Evolutionary conservation across 2,113 vertebrate genomes (phyloP).

Genomic region (Nanger granti): DNA sequence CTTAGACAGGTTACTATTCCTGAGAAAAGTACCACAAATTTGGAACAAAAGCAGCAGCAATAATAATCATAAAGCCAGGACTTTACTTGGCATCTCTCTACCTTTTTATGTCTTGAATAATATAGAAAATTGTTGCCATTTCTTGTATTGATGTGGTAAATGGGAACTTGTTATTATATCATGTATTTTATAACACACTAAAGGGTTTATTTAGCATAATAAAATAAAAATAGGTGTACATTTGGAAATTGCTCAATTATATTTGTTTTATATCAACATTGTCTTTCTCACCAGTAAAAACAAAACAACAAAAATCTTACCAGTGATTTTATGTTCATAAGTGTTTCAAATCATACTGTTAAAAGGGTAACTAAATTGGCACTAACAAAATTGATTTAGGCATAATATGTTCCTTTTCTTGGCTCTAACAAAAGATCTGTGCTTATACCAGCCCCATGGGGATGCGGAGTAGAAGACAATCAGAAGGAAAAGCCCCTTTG

Average conservation of each 20-base stretch:
- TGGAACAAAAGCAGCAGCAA: not conserved
- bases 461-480: not conserved
- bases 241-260: conserved; percentile 3
- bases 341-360: not conserved
- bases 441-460: not conserved
- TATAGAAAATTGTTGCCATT: conserved; percentile 15
- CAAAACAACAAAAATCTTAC: not conserved
- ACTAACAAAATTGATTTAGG: not conserved
- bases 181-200: not conserved
- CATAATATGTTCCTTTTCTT: not conserved
- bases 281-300: not conserved
- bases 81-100: not conserved
- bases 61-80: not conserved
- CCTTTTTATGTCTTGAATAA: not conserved
- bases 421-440: not conserved
- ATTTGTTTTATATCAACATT: not conserved
- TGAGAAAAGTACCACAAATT: not conserved
- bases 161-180: not conserved
- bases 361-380: not conserved
- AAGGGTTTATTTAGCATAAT: not conserved
- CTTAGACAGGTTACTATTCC: not conserved
- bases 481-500: not conserved
- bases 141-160: not conserved
- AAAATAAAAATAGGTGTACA: conserved; percentile 13
- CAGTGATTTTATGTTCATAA: not conserved